phyloP scores from a whole-genome alignment of 2,113 vertebrate species.

The Coregonus clupeaformis region DNA sequence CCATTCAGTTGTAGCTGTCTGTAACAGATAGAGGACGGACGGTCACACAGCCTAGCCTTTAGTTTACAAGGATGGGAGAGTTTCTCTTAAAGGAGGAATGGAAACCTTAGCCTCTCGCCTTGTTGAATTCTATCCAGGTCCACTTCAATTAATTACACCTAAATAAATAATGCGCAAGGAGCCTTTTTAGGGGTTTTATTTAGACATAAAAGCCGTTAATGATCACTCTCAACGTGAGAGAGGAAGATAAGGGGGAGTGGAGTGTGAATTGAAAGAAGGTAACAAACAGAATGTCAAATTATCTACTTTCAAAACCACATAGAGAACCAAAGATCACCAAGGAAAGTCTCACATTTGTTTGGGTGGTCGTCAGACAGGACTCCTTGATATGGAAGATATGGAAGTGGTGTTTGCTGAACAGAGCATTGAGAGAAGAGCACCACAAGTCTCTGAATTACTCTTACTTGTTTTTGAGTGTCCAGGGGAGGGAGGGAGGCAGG shows the following conservation, averaged over 20 bases:
- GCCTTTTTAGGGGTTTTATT: slow-evolving; percentile 74
- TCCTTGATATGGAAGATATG: slow-evolving; percentile 26
- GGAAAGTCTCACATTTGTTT: slow-evolving; percentile 7
- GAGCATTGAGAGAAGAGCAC: slow-evolving; percentile 44
- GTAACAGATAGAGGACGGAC: slow-evolving; percentile 17
- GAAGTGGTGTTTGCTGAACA: slow-evolving; percentile 32
- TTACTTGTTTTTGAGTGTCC: slow-evolving; percentile 74
- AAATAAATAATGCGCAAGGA: slow-evolving; percentile 76
- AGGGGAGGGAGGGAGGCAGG: slow-evolving; percentile 60
- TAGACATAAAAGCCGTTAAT: slow-evolving; percentile 75
- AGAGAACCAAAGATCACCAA: slow-evolving; percentile 21
- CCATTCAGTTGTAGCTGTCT: slow-evolving; percentile 10
- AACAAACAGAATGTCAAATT: slow-evolving; percentile 38
- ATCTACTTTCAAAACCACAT: slow-evolving; percentile 32
- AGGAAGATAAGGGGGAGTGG: slow-evolving; percentile 54
- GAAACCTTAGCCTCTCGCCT: slow-evolving; percentile 36
- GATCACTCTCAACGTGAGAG: slow-evolving; percentile 64
- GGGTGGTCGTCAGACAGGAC: slow-evolving; percentile 25
- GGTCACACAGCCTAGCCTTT: slow-evolving; percentile 5
- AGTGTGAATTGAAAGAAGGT: slow-evolving; percentile 45
- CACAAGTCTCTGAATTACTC: slow-evolving; percentile 59
- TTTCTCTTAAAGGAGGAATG: slow-evolving; percentile 22
- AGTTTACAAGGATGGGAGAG: slow-evolving; percentile 27
- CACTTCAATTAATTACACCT: slow-evolving; percentile 75
- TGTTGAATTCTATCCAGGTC: slow-evolving; percentile 73